phyloP scores from a whole-genome alignment of 2,113 vertebrate species.

The Pygoscelis adeliae region DNA sequence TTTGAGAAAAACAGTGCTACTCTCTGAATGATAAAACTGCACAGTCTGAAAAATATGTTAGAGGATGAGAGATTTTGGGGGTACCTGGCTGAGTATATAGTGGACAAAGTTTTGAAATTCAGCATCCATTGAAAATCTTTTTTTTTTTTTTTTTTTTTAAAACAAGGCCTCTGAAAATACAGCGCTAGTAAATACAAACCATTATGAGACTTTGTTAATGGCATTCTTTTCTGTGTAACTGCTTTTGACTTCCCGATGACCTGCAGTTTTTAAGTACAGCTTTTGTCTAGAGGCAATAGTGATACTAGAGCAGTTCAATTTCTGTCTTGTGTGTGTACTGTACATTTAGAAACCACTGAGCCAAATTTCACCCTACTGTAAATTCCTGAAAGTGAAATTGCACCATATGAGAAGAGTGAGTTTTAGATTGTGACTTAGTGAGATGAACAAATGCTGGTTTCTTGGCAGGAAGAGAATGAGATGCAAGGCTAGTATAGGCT shows the following conservation, averaged over 20 bases:
- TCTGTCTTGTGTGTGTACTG: fast-evolving
- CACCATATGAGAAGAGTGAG: not conserved
- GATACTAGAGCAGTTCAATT: not conserved
- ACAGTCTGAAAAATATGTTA: not conserved
- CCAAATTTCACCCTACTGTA: not conserved
- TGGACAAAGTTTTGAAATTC: not conserved
- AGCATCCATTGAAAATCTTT: not conserved
- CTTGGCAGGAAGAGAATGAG: not conserved
- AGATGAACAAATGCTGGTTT: not conserved
- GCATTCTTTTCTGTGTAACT: not conserved
- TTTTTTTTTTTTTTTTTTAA: not conserved
- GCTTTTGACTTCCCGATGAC: not conserved
- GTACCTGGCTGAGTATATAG: not conserved
- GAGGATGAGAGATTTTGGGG: not conserved
- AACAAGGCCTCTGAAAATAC: not conserved
- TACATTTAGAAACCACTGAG: not conserved
- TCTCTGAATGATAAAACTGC: not conserved
- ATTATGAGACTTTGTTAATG: not conserved
- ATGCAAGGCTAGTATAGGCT: not conserved
- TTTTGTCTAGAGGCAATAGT: not conserved
- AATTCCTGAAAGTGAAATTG: not conserved
- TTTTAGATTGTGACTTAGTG: not conserved
- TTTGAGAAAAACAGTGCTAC: not conserved
- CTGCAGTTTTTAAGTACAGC: not conserved
- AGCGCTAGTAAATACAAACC: not conserved